A percentile compares a stretch with the other conserved stretches of the same genome.
phyloP scores from a whole-genome alignment of 2,888 invertebrate species.

The Pyrochroa serraticornis region DNA sequence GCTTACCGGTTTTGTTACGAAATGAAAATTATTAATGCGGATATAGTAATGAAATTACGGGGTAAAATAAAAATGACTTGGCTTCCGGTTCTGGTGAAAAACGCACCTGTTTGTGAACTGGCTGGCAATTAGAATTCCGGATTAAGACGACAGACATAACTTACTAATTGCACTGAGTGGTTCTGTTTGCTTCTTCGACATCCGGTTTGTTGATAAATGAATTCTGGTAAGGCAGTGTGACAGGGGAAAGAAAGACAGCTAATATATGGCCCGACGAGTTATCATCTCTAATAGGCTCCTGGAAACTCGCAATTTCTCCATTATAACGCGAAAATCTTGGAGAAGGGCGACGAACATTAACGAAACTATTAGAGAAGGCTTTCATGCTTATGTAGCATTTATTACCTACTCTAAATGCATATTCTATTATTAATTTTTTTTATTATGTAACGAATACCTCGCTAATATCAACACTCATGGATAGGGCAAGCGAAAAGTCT shows the following conservation, averaged over 20 bases:
- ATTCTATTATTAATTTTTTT: no score
- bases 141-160: constrained; percentile 25
- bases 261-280: constrained; percentile 2
- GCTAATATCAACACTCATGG: no score
- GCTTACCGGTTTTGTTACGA: no score
- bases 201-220: constrained; percentile 31
- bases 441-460: no score
- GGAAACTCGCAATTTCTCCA: no score
- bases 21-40: neutral
- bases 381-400: no score
- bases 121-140: constrained; percentile 16
- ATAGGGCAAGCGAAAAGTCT: no score
- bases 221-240: constrained; percentile 12
- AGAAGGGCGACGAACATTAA: no score
- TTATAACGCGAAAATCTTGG: no score
- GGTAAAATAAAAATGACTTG: constrained; percentile 8
- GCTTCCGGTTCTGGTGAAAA: neutral
- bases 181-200: constrained; percentile 29
- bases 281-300: no score
- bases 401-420: no score
- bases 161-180: constrained; percentile 27
- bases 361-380: no score
- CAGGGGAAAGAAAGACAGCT: constrained; percentile 21
- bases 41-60: neutral
- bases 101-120: constrained; percentile 11